Evolutionary conservation across 2,113 vertebrate genomes (phyloP), one percentile per base, ranked within the genome.

Genomic region (Pelusios castaneus): DNA sequence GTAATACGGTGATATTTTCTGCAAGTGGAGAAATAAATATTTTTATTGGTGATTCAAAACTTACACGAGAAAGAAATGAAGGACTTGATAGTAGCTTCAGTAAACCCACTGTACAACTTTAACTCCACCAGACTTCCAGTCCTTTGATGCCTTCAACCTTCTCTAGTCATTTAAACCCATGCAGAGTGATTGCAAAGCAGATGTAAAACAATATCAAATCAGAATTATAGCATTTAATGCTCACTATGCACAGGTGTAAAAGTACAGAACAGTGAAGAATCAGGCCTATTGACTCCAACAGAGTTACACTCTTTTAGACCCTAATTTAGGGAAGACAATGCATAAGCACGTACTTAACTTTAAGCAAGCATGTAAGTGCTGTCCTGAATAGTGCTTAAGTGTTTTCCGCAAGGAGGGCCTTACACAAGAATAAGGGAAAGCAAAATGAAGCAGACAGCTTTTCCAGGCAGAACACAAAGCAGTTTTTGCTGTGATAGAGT

Each of bases 301-400:
- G 27, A 6, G 17, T 79, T 34, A 51, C 8, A 34, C 77, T 9
- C 4, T n/a, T 78, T 51, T 52, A 10, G 60, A 41, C 6, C 45
- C 22, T 8, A 0, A 5, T 24, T 24, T 34, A 1, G 7, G 3
- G 6, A 67, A 43, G 3, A 4, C 38, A 41, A 49, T 49, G 45
- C 55, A 43, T 2, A 1, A 43, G 8, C 0, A 1, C 3, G 0
- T 1, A 16, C 17, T 2, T 27, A 25, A 2, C n/a, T 3, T 7
- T 17, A 34, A 47, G 2, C 47, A 16, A 41, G 38, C 38, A 73
- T 73, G 38, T 73, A 73, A 38, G 16, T 24, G 38, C 67, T 41
- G 67, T 22, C 17, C 58, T 60, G 29, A 60, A 34, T 60, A 60
- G 10, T 60, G 29, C 31, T 41, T 41, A 41, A 73, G 22, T 21